Conservation (phyloP, 2,797 vertebrate genomes). For the Enteromius anoplus region DNA sequence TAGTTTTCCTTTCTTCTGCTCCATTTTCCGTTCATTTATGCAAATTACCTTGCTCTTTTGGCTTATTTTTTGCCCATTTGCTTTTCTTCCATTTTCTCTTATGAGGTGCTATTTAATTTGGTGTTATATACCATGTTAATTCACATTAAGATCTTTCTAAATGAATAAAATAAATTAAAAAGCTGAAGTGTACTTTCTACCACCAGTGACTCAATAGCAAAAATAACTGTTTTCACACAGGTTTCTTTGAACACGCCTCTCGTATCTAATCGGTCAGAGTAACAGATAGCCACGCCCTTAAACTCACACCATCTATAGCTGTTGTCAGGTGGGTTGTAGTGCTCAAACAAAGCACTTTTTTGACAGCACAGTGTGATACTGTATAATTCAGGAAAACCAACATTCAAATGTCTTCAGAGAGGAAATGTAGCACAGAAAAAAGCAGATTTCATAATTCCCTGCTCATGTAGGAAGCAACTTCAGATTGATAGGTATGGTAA, state of each 20-base stretch:
- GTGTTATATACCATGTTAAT: background rate
- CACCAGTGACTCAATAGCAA: background rate
- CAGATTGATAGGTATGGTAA: conserved; percentile 25
- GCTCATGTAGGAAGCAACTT: conserved; percentile 1
- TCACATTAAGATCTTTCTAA: background rate
- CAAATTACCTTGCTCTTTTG: background rate
- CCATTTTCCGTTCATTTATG: conserved; percentile 18
- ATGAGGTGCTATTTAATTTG: background rate
- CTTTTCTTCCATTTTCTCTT: background rate
- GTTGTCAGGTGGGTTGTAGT: background rate
- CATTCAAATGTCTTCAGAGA: background rate
- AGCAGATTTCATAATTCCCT: background rate
- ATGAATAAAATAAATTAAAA: background rate
- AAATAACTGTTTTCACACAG: background rate
- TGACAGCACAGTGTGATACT: background rate
- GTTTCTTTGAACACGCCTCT: background rate
- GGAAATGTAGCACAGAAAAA: background rate
- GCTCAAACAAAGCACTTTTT: background rate
- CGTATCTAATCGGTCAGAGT: background rate
- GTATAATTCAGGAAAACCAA: background rate
- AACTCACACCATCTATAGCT: background rate
- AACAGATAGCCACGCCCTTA: background rate
- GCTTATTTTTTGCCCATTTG: conserved; percentile 2
- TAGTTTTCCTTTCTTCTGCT: background rate
- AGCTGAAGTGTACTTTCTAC: background rate